Evolutionary conservation across 1,140 invertebrate species (phyloP).

Genomic region (Notospermus geniculatus): DNA sequence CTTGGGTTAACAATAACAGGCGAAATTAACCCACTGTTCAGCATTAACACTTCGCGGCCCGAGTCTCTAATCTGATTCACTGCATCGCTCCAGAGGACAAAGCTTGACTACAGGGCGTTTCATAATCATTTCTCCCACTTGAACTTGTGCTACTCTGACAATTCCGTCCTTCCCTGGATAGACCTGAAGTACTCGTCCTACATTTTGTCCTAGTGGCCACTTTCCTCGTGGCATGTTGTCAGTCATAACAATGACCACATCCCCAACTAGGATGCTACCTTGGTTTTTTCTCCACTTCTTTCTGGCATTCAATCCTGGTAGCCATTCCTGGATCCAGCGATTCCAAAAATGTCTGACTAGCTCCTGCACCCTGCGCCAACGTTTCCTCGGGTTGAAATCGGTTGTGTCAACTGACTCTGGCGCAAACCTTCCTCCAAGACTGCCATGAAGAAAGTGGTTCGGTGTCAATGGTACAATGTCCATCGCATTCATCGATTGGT

Average conservation of each 20-base stretch:
- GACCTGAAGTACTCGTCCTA: background rate
- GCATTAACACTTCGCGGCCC: no score
- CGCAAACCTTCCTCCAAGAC: slow-evolving; percentile 10
- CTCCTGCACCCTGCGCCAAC: slow-evolving; percentile 14
- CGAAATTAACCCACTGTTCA: no score
- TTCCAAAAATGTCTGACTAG: slow-evolving; percentile 17
- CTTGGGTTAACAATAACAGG: no score
- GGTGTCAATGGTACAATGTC: slow-evolving; percentile 34
- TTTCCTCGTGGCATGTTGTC: background rate
- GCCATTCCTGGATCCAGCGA: slow-evolving; percentile 14
- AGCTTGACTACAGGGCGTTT: background rate
- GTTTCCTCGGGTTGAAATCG: no score
- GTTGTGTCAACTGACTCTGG: slow-evolving; percentile 8
- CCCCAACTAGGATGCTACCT: background rate
- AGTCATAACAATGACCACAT: background rate
- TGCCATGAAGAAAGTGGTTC: slow-evolving; percentile 32
- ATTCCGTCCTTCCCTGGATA: background rate
- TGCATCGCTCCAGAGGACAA: background rate
- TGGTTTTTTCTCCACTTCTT: slow-evolving; percentile 9
- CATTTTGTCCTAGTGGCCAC: background rate
- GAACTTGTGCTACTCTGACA: background rate
- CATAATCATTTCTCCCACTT: background rate
- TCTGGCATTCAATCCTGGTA: background rate
- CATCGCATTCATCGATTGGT: slow-evolving; percentile 30
- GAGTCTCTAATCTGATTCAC: no score